Evolutionary conservation across 2,888 invertebrate species (phyloP).

Genomic region (Machimus rusticus): DNA sequence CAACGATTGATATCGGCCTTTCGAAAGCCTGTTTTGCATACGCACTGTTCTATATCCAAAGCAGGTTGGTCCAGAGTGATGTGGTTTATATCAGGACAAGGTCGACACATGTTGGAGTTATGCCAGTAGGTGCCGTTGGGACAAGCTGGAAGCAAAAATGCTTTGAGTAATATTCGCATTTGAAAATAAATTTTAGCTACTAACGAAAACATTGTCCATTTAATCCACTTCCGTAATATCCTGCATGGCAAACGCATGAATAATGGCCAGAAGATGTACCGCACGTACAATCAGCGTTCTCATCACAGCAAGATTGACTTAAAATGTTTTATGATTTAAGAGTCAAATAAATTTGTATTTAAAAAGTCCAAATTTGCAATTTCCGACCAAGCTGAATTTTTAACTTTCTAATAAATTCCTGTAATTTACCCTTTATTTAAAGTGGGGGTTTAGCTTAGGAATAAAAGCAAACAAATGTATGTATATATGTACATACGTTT

Average conservation of each 20-base stretch:
- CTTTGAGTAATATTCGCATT: slow-evolving; percentile 46
- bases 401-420: too few species aligned
- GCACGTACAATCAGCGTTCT: slow-evolving; percentile 70
- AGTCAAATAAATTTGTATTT: too few species aligned
- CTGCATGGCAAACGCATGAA: slow-evolving; percentile 71
- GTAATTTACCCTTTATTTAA: too few species aligned
- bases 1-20: slow-evolving; percentile 64
- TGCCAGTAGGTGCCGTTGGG: slow-evolving; percentile 73
- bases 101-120: slow-evolving; percentile 62
- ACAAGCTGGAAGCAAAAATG: slow-evolving; percentile 65
- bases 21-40: slow-evolving; percentile 70
- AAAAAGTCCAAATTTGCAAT: too few species aligned
- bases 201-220: slow-evolving; percentile 68
- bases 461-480: too few species aligned
- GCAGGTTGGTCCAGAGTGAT: slow-evolving; percentile 67
- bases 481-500: too few species aligned
- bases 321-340: background rate
- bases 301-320: slow-evolving; percentile 67
- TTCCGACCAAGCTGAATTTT: too few species aligned
- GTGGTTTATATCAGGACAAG: slow-evolving; percentile 73
- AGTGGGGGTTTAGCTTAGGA: too few species aligned
- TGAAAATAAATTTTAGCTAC: background rate
- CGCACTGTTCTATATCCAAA: slow-evolving; percentile 66
- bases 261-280: slow-evolving; percentile 74
- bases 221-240: slow-evolving; percentile 72